Evolutionary conservation across 35 echinoderm and acorn worm species (phyloP), one percentile per base, ranked within the genome.

Genomic region (Apostichopus japonicus): DNA sequence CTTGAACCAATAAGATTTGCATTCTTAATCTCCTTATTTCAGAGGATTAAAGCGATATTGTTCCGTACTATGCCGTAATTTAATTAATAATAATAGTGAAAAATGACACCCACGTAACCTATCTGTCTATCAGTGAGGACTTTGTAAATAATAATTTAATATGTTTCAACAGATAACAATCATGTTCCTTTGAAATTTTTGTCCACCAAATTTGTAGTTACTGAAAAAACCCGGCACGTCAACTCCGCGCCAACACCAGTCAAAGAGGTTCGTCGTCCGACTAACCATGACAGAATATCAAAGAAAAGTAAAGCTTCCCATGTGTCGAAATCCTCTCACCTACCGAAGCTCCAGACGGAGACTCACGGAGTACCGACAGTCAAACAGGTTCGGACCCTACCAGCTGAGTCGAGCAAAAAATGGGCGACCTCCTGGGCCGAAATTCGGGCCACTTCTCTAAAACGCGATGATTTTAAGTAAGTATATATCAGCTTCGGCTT

Each of bases 391-490:
- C n/a, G 88, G 11, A 90, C 10, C 15, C 11, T 27, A 19, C 73
- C 67, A 13, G 33, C 25, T 53, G 53, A 78, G n/a, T 73, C 24
- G 23, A 78, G 86, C 44, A 93, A 93, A 80, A 59, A 80, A 59
- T 95, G 94, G 94, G 94, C 94, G 6, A 82, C 90, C 56, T 95
- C 94, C n/a, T 92, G 93, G 94, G 94, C 94, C 16, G 94, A 92
- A 70, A 90, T 83, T 19, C 65, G 94, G 10, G 93, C 93, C 6
- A 80, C 56, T 53, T 62, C 53, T 27, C 57, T 24, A 19, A 59
- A 94, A 24, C 23, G 78, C 56, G 78, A 81, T 71, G 23, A 91
- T 5, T 16, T 24, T 13, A 19, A 53, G 93, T 90, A 91, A 80
- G 92, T 52, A 75, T 65, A 86, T 11, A 23, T 1, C 33, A 44